Conservation (phyloP, 2,113 vertebrate genomes). For the Acanthochromis polyacanthus region DNA sequence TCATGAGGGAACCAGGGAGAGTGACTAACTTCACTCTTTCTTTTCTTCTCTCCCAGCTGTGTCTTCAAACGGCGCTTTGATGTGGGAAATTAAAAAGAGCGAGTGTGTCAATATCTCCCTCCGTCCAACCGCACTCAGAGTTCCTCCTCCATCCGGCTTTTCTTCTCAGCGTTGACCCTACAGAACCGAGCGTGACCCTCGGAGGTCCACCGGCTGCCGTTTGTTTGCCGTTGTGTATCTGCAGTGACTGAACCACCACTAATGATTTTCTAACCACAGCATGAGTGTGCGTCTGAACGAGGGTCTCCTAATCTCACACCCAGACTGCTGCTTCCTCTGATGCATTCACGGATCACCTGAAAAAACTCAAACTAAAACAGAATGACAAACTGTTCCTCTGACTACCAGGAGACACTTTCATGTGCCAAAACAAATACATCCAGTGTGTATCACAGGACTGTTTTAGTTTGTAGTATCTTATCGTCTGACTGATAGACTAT, state of each 20-base stretch:
- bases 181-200: slow-evolving; percentile 76
- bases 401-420: too few relatives aligned
- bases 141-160: slow-evolving; percentile 71
- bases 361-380: too few relatives aligned
- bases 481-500: too few relatives aligned
- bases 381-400: too few relatives aligned
- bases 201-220: slow-evolving; percentile 66
- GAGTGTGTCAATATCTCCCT: slow-evolving; percentile 88
- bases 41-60: slow-evolving; percentile 89
- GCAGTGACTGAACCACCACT: slow-evolving; percentile 68
- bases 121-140: slow-evolving; percentile 83
- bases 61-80: slow-evolving; percentile 89
- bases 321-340: slow-evolving; percentile 68
- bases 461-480: too few relatives aligned
- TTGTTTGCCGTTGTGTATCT: slow-evolving; percentile 75
- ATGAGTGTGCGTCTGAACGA: slow-evolving; percentile 82
- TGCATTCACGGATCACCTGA: too few relatives aligned
- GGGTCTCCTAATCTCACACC: slow-evolving; percentile 80
- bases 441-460: too few relatives aligned
- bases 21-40: slow-evolving; percentile 90
- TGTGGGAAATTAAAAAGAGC: slow-evolving; percentile 87
- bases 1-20: slow-evolving; percentile 83
- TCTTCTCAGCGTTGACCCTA: slow-evolving; percentile 75
- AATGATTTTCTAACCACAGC: slow-evolving; percentile 80
- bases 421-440: too few relatives aligned